Percentiles rank a stretch among this genome's conserved stretches.
These are phyloP conservation scores for Macrocentrus cingulum DNA, from an alignment of 1,140 invertebrate genomes.

Conservation along the genomic window DNA sequence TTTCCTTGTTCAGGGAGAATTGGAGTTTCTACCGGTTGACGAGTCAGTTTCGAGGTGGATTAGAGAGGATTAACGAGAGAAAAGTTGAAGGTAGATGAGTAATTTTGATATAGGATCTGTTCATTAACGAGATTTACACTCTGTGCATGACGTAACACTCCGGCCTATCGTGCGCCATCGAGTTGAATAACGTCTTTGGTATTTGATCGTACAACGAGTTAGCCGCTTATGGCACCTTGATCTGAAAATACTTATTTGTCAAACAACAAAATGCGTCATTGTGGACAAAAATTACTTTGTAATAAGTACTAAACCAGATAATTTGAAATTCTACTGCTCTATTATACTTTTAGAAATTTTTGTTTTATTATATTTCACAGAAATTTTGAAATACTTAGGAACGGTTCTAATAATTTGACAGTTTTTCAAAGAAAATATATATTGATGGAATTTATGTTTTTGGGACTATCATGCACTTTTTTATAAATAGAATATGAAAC, in stretches of 20 bases:
- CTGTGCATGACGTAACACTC: constrained; percentile 33
- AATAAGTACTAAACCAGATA: no score
- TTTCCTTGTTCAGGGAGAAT: no score
- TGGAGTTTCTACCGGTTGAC: no score
- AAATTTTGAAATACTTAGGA: no score
- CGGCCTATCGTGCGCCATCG: not conserved
- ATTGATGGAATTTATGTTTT: no score
- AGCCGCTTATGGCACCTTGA: constrained; percentile 12
- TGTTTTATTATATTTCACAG: no score
- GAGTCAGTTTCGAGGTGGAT: no score
- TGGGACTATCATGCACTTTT: constrained; percentile 15
- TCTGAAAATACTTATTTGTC: constrained; percentile 10
- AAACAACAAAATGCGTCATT: not conserved
- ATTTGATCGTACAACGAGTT: constrained; percentile 11
- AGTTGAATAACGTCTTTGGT: constrained; percentile 27
- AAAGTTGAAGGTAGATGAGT: no score
- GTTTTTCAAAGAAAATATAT: no score
- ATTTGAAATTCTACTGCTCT: not conserved
- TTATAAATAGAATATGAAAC: constrained; percentile 21
- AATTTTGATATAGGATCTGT: constrained; percentile 33
- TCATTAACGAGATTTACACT: constrained; percentile 34
- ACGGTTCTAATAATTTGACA: no score
- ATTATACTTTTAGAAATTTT: not conserved
- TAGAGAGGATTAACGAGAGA: constrained; percentile 37
- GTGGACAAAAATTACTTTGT: not conserved